Base-by-base conservation (phyloP, 2,888 invertebrate genomes). In the Drosophila algonquin region DNA sequence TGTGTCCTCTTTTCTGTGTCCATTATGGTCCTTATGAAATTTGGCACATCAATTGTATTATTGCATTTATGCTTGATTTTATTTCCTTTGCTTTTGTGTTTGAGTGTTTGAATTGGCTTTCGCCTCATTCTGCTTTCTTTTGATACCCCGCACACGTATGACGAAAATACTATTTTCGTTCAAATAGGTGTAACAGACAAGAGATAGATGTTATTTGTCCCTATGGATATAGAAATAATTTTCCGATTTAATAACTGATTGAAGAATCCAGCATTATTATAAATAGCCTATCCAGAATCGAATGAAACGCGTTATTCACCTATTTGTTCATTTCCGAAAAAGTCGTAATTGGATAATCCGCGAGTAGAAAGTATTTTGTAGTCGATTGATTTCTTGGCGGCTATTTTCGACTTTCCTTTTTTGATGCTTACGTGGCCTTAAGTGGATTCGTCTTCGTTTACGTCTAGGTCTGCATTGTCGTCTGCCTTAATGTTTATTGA, bases 51-150 rank as follows among this genome's bases (percentile, higher is more conserved):
- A 87, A 87, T 87, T 86, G 88, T 87, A 84, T 87, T 87, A 87
- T 87, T 88, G 88, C 84, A 86, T 87, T 87, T 87, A 84, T 82
- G 86, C 87, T 88, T 87, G 86, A 88, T 87, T 87, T 87, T 87
- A 87, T 88, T 87, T 87, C 84, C 84, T 80, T 86, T 85, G 76
- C 81, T 75, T 75, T 72, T 63, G 80, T 70, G 51, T 30, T 58
- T 75, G 85, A 87, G 83, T 77, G 80, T 83, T 40, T 73, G 87
- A 87, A 87, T 86, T 87, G 85, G 86, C 85, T 87, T 86, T 81
- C 77, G 77, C 65, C 27, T 67, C 65, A 57, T 35, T 35, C 10
- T 12, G 32, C 21, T 32, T 7, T 16, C 10, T 46, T 48, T 32
- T 6, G n/a, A 10, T 10, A 12, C 32, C 32, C 30, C 30, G 30